Evolutionary conservation across 2,113 vertebrate species (phyloP).

Genomic region (Ptilorrhoa leucosticta): DNA sequence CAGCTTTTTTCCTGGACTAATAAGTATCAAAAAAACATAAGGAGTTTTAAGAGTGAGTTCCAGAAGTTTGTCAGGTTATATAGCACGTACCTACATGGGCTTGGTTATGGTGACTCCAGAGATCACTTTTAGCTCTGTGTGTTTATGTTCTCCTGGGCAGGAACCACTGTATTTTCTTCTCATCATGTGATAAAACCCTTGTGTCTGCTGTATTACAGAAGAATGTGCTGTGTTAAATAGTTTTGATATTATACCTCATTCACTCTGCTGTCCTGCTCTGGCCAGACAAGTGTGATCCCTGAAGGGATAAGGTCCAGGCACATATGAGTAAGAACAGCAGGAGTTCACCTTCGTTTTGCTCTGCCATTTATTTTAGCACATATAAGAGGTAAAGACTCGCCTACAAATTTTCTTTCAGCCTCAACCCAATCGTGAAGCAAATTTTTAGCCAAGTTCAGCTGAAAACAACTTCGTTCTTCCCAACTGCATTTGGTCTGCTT

Average conservation of each 20-base stretch:
- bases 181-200: not conserved
- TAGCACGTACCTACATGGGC: rapidly evolving
- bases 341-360: not conserved
- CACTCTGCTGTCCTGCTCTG: not conserved
- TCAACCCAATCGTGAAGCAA: not conserved
- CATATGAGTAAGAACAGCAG: not conserved
- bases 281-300: not conserved
- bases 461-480: not conserved
- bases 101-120: not conserved
- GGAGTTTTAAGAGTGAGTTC: not conserved
- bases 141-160: not conserved
- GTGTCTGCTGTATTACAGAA: not conserved
- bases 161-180: not conserved
- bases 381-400: not conserved
- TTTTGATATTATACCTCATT: not conserved
- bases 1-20: not conserved
- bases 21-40: not conserved
- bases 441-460: not conserved
- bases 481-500: rapidly evolving
- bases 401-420: not conserved
- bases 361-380: not conserved
- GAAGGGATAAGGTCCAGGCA: not conserved
- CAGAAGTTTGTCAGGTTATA: not conserved
- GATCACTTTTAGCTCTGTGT: not conserved
- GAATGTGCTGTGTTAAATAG: not conserved